These are phyloP conservation scores for Rhinatrema bivittatum DNA, from an alignment of 2,797 vertebrate species.

Conservation along the genomic window DNA sequence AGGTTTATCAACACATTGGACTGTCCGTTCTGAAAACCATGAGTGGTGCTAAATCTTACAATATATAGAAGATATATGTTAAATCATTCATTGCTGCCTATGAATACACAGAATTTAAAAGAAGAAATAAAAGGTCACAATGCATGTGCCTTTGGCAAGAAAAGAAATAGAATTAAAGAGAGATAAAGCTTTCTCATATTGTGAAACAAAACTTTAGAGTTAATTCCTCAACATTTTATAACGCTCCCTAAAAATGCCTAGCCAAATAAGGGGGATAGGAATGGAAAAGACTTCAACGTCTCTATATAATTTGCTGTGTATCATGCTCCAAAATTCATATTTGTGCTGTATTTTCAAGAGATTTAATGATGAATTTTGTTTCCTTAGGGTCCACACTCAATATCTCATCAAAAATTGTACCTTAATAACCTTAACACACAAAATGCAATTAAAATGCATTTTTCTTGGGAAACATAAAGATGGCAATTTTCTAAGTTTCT, in stretches of 20 bases:
- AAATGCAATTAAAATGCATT: too few relatives aligned
- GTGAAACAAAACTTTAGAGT: constrained; percentile 14
- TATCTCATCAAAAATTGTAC: too few relatives aligned
- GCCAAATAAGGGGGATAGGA: constrained; percentile 13
- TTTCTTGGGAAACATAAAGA: too few relatives aligned
- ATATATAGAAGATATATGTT: constrained; percentile 27
- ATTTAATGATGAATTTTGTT: too few relatives aligned
- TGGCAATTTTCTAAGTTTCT: too few relatives aligned
- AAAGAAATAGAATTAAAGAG: constrained; percentile 35
- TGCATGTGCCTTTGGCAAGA: constrained; percentile 20
- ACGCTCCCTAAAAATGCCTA: constrained; percentile 7
- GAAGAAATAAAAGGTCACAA: constrained; percentile 22
- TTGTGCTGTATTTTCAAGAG: too few relatives aligned
- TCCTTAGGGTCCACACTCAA: too few relatives aligned
- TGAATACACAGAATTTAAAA: constrained; percentile 7
- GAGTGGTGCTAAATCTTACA: constrained; percentile 25
- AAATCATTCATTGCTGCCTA: constrained; percentile 16
- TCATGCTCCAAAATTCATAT: too few relatives aligned
- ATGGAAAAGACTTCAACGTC: too few relatives aligned
- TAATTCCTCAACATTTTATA: constrained; percentile 13
- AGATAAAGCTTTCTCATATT: constrained; percentile 30
- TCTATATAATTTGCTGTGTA: too few relatives aligned
- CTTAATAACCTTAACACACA: too few relatives aligned
- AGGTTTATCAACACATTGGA: constrained; percentile 29
- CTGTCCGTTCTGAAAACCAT: constrained; percentile 26